phyloP scores from a whole-genome alignment of 2,113 vertebrate species.

The Lagopus muta region DNA sequence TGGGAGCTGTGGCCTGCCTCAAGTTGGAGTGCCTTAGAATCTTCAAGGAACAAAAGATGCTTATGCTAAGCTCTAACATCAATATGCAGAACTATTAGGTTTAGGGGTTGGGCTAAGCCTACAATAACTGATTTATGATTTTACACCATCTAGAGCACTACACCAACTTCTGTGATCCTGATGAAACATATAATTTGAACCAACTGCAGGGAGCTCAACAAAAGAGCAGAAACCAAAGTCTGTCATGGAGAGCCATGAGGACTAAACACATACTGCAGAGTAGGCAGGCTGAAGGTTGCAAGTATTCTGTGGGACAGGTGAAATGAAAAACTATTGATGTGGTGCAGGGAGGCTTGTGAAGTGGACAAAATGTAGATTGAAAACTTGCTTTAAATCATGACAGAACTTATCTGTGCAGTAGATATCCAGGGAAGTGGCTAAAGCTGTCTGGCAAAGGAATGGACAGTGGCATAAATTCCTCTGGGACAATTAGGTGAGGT shows the following conservation, averaged over 20 bases:
- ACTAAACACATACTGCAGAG: neutral
- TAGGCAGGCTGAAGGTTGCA: neutral
- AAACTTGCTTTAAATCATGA: neutral
- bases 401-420: neutral
- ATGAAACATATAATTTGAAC: neutral
- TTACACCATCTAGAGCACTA: neutral
- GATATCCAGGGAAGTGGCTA: neutral
- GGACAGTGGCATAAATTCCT: neutral
- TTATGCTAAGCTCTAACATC: neutral
- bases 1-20: neutral
- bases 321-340: neutral
- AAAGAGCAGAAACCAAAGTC: neutral
- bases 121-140: neutral
- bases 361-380: neutral
- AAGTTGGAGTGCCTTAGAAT: neutral
- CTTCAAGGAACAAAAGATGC: neutral
- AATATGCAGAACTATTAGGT: neutral
- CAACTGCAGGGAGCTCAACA: neutral
- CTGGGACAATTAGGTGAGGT: neutral
- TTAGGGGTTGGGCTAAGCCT: neutral
- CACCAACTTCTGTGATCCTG: neutral
- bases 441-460: neutral
- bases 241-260: neutral
- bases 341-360: neutral
- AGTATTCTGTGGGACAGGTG: neutral